phyloP scores from a whole-genome alignment of 2,113 vertebrate species.

The Sarotherodon lohbergeri region DNA sequence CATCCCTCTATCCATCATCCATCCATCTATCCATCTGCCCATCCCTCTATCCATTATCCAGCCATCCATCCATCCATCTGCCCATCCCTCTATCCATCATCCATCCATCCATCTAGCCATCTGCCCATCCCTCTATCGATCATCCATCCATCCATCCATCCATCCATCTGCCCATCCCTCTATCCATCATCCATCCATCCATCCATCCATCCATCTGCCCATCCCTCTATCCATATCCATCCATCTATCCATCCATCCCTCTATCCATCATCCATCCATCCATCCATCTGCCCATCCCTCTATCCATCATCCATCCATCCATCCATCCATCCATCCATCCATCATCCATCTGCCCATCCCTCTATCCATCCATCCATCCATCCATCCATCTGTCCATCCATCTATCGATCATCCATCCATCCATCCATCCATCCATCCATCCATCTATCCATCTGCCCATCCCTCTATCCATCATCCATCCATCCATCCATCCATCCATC shows the following conservation, averaged over 20 bases:
- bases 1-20: no score
- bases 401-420: no score
- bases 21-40: no score
- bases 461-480: rapidly evolving
- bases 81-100: no score
- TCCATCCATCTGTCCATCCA: no score
- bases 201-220: rapidly evolving
- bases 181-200: rapidly evolving
- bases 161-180: rapidly evolving
- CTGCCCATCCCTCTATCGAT: rapidly evolving
- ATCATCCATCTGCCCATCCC: no score
- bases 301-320: rapidly evolving
- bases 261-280: no score
- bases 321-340: rapidly evolving
- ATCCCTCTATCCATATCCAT: no score
- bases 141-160: rapidly evolving
- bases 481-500: rapidly evolving
- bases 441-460: rapidly evolving
- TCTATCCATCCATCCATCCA: rapidly evolving
- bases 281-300: rapidly evolving
- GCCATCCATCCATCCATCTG: no score
- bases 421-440: rapidly evolving
- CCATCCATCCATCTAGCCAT: no score
- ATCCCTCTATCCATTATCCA: no score
- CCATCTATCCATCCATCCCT: no score